Evolutionary conservation across 2,113 vertebrate species (phyloP).

Genomic region (Canis aureus): DNA sequence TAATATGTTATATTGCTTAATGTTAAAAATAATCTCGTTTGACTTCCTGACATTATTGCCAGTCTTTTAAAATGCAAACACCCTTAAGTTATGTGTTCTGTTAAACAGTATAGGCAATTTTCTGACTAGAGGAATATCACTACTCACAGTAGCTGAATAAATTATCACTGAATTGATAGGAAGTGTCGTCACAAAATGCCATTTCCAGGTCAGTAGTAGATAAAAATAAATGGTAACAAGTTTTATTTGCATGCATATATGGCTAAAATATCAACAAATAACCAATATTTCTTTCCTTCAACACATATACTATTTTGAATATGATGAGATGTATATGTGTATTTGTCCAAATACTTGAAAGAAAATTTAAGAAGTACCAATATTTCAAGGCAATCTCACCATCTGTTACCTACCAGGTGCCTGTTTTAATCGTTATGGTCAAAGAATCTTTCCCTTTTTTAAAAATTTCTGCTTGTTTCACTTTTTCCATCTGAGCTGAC

Average conservation of each 20-base stretch:
- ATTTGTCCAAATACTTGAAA: not conserved
- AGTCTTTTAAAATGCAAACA: not conserved
- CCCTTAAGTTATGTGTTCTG: not conserved
- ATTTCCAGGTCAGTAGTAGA: not conserved
- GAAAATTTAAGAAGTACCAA: not conserved
- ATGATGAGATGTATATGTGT: not conserved
- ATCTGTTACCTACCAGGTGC: not conserved
- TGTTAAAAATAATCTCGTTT: not conserved
- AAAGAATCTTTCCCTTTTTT: not conserved
- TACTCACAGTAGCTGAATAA: not conserved
- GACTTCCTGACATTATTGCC: not conserved
- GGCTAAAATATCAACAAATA: not conserved
- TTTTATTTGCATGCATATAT: not conserved
- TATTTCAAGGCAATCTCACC: not conserved
- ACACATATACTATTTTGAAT: not conserved
- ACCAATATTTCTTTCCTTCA: not conserved
- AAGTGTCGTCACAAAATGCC: not conserved
- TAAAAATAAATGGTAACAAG: not conserved
- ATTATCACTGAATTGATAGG: not conserved
- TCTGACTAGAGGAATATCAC: not conserved
- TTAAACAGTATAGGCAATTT: not conserved
- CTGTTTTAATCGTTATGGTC: not conserved
- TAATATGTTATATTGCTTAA: not conserved
- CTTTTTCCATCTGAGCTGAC: not conserved
- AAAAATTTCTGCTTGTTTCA: not conserved